Conservation (phyloP, 2,888 invertebrate genomes). For the Gymnoscelis rufifasciata region DNA sequence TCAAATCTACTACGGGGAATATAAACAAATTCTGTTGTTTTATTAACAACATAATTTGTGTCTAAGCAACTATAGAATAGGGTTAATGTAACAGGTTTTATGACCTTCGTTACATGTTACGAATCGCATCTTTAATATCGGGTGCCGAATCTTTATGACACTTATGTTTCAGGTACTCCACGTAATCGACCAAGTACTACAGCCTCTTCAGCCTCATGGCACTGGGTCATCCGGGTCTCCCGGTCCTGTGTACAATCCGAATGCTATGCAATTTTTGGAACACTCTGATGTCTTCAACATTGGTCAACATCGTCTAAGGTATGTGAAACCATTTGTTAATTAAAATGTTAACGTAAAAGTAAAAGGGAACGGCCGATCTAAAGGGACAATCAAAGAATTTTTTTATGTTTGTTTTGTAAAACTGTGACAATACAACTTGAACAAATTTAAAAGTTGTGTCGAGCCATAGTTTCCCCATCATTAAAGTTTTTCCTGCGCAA, state of each 20-base stretch:
- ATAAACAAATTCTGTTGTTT: too few relatives aligned
- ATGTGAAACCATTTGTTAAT: constrained; percentile 20
- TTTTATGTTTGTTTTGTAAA: background rate
- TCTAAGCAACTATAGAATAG: too few relatives aligned
- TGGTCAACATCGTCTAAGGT: constrained; percentile 86
- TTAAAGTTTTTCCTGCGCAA: constrained; percentile 27
- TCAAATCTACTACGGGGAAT: too few relatives aligned
- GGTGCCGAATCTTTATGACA: too few relatives aligned
- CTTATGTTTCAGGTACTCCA: constrained; percentile 84
- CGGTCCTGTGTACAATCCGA: constrained; percentile 86
- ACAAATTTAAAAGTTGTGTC: constrained; percentile 44
- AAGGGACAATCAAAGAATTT: background rate
- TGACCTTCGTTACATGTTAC: too few relatives aligned
- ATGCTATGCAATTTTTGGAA: constrained; percentile 88
- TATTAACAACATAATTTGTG: too few relatives aligned
- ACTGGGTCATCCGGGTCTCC: constrained; percentile 78
- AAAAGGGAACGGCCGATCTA: too few relatives aligned
- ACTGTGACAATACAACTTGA: constrained; percentile 45
- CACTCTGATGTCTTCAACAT: constrained; percentile 87
- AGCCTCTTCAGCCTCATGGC: constrained; percentile 84
- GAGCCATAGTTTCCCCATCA: constrained; percentile 41
- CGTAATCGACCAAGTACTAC: constrained; percentile 91
- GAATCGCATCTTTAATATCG: too few relatives aligned
- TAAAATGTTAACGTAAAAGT: too few relatives aligned
- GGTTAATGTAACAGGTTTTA: too few relatives aligned